A percentile compares a stretch with the other conserved stretches of the same genome.
phyloP scores from a whole-genome alignment of 2,797 vertebrate genomes.

The Steatocranus sp. region DNA sequence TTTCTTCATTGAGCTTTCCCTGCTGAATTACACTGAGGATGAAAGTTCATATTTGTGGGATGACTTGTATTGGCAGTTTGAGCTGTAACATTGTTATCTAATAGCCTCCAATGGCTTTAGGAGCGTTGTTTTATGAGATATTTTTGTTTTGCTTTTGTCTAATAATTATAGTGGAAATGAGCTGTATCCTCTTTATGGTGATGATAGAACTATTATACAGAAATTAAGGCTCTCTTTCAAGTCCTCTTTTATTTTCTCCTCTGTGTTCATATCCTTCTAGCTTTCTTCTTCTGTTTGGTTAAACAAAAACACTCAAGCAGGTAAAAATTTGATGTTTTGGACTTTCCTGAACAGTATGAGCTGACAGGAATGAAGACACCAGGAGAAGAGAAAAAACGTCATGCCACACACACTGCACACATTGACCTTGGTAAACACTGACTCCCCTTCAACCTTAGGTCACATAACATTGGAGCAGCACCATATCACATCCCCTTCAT shows the following conservation, averaged over 20 bases:
- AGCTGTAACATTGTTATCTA: not conserved
- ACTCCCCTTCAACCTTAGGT: slow-evolving; percentile 8
- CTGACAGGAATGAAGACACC: not conserved
- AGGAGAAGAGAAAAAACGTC: not conserved
- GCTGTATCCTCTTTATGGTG: not conserved
- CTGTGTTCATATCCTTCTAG: not conserved
- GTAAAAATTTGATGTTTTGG: not conserved
- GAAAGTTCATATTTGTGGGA: not conserved
- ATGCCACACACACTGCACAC: not conserved
- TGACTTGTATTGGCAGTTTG: not conserved
- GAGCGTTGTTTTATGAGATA: not conserved
- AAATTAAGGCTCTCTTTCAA: not conserved
- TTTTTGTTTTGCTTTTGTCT: not conserved
- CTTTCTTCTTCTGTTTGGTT: not conserved
- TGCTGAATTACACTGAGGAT: not conserved
- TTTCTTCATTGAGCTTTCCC: not conserved
- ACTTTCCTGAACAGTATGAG: not conserved
- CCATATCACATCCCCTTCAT: slow-evolving; percentile 1
- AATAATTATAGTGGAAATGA: not conserved
- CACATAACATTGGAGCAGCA: slow-evolving; percentile 9
- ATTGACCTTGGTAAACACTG: not conserved
- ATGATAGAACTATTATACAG: not conserved
- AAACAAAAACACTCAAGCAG: not conserved
- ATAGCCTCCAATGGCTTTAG: not conserved
- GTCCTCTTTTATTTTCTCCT: not conserved